Base-by-base conservation (phyloP, 2,888 invertebrate genomes). In the Athalia rosae region DNA sequence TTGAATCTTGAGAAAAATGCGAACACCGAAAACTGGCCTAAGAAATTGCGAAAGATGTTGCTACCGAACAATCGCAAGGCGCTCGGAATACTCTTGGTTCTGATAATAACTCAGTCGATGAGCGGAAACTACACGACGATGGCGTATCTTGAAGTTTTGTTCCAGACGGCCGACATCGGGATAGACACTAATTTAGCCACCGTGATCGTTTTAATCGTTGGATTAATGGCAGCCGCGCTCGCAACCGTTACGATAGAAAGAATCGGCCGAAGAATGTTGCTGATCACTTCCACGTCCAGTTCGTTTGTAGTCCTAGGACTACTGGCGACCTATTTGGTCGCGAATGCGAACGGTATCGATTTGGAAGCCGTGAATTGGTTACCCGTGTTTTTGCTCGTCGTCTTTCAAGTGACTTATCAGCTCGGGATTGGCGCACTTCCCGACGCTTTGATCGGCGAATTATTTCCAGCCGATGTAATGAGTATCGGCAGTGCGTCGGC, bases 191-290 rank as follows among this genome's bases (percentile, higher is more conserved):
- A 89, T 66, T 48, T 84, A 3, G 90, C 91, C 1, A 90, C 91
- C 1, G 90, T 92, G 8, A 82, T 91, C n/a, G 90, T 92, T 1
- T 88, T 91, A 0, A 86, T 87, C 0, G 91, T 92, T 28, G 92
- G 92, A 48, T 83, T 91, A 0, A 71, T 89, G 0, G 88, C 89
- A 0, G 88, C 90, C 4, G 85, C 83, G 15, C 61, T 88, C 48
- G 84, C 90, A 0, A 88, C 89, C 0, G 82, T 87, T 6, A 84
- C 89, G 0, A 89, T 91, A 0, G 93, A 93, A 79, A 86, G 86
- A 9, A 90, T 90, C 4, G 93, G 93, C 0, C 85, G 93, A 66
- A 85, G 91, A 28, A 85, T 87, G 1, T 85, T 93, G 6, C 85
- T 93, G 0, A 84, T 92, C 9, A 79, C 89, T 9, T 92, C 91